Percentiles rank a stretch among this genome's conserved stretches.
These are phyloP conservation scores for Phalacrocorax brasilianus DNA, from an alignment of 2,113 vertebrate genomes.

Conservation along the genomic window DNA sequence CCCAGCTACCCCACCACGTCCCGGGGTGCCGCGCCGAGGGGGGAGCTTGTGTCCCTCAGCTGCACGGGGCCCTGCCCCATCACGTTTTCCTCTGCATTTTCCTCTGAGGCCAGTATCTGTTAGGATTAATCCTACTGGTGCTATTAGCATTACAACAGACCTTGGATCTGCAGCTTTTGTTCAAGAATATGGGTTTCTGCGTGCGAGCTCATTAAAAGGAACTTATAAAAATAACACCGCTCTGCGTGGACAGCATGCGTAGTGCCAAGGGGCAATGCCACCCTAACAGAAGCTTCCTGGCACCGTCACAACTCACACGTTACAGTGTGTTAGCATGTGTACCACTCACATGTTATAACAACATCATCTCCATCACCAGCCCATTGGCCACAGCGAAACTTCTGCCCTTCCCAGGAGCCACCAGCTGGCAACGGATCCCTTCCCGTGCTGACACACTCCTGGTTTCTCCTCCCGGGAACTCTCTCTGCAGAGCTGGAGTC, in stretches of 20 bases:
- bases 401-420: not conserved
- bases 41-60: not conserved
- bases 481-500: not conserved
- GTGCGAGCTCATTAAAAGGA: not conserved
- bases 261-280: not conserved
- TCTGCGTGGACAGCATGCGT: not conserved
- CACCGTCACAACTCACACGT: fast-evolving
- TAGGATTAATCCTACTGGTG: not conserved
- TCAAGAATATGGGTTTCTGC: not conserved
- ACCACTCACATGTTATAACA: fast-evolving
- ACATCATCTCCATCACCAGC: not conserved
- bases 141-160: not conserved
- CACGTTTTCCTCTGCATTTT: not conserved
- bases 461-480: not conserved
- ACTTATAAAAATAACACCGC: not conserved
- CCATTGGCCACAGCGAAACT: not conserved
- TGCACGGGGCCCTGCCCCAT: fast-evolving
- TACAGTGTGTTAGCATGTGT: fast-evolving
- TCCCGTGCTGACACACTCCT: fast-evolving
- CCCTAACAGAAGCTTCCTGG: not conserved
- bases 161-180: not conserved
- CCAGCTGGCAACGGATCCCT: fast-evolving
- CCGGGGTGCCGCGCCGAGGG: fast-evolving
- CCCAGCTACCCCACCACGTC: not conserved
- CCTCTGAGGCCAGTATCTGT: not conserved